Conservation (phyloP, 2,797 vertebrate species). For the Eupleurogrammus muticus region DNA sequence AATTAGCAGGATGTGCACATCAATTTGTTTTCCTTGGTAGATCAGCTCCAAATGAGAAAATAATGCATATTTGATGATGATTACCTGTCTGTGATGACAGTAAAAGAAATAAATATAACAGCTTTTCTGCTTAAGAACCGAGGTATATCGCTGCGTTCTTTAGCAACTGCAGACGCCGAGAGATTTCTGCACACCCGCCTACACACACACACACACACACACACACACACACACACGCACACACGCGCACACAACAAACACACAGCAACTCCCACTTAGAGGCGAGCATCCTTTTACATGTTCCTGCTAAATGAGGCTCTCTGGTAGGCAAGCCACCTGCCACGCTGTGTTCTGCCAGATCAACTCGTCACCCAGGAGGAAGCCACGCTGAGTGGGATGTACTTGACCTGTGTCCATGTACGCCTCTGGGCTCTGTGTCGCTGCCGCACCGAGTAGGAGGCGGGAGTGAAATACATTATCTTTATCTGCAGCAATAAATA, state of each 20-base stretch:
- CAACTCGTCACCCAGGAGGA: constrained; percentile 55
- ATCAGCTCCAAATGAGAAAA: not conserved
- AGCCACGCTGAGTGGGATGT: constrained; percentile 65
- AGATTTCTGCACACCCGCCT: constrained; percentile 25
- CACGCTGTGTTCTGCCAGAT: constrained; percentile 47
- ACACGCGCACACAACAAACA: constrained; percentile 9
- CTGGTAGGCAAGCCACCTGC: constrained; percentile 56
- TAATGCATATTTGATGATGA: not conserved
- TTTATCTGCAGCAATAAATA: constrained; percentile 31
- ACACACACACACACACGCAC: constrained; percentile 2
- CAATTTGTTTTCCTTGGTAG: not conserved
- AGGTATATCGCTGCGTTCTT: constrained; percentile 25
- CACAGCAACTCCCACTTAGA: constrained; percentile 20
- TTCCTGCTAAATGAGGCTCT: constrained; percentile 59
- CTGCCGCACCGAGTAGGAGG: constrained; percentile 41
- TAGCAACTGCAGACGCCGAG: constrained; percentile 12
- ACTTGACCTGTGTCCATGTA: constrained; percentile 70
- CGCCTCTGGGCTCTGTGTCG: constrained; percentile 57
- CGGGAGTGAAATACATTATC: constrained; percentile 44
- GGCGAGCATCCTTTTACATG: constrained; percentile 36
- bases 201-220: constrained; percentile 19
- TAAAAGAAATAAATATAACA: not conserved
- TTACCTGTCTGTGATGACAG: not conserved
- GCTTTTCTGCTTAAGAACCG: constrained; percentile 13
- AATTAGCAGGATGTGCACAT: not conserved